Base-by-base conservation (phyloP, 2,888 invertebrate species). In the Syrphus vitripennis region DNA sequence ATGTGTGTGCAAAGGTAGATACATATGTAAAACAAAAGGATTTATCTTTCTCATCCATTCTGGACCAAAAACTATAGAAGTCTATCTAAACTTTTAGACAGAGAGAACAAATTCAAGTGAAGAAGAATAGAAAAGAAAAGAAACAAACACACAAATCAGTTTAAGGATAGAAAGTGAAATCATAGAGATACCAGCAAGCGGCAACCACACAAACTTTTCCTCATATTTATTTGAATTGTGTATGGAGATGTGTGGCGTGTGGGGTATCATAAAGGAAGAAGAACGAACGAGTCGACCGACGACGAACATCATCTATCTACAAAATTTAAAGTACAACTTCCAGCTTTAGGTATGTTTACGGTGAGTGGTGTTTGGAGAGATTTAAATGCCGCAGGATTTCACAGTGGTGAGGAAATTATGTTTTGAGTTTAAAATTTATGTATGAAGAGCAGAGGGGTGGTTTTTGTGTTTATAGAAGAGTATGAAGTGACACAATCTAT, bases 351-450 rank as follows among this genome's bases (percentile, higher is more conserved):
- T 26, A 26, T 50, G 50, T 50, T 26, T 29, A 12, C 10, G 29
- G 29, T 31, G 21, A 59, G 14, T n/a, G 40, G 74, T 29, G 48
- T 48, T 24, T 65, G 45, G 31, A 63, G 50, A 80, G 69, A 80
- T 83, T 83, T 80, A 75, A 80, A 83, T 65, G 74, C 80, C 83
- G 59, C 80, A 80, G 83, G 83, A 79, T 78, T 79, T 79, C 83
- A 74, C 61, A 42, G 67, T 55, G 55, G 61, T 59, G 61, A 42
- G 83, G 72, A 83, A 79, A 79, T 83, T 79, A 79, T 75, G 63
- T 80, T 83, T 48, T 34, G 53, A 34, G 53, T 55, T n/a, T 31
- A 21, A 55, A 42, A 50, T 37, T 63, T 50, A 26, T 74, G 10
- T 21, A 2, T 21, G 14, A 9, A 5, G 0, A 14, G 1, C 3